These are phyloP conservation scores for Drosophila hamatofila DNA, from an alignment of 2,888 invertebrate species.

Conservation along the genomic window DNA sequence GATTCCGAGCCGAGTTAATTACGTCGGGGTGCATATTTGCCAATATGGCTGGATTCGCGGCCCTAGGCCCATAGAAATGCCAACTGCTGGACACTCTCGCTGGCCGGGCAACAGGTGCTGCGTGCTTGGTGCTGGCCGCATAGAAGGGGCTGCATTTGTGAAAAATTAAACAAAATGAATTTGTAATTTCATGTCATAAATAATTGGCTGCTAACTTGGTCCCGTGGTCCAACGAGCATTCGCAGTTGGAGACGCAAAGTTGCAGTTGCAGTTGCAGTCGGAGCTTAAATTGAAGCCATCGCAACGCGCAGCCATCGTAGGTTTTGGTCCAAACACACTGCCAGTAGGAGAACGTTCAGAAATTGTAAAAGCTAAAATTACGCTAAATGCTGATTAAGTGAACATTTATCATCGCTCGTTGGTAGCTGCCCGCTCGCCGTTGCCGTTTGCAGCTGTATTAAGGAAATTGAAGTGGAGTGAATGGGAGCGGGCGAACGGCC, in stretches of 20 bases:
- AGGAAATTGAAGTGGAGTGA: slow-evolving; percentile 61
- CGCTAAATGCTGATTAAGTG: slow-evolving; percentile 86
- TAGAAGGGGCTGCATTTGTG: slow-evolving; percentile 62
- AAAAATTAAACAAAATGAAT: slow-evolving; percentile 85
- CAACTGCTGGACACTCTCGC: slow-evolving; percentile 63
- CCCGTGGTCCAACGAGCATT: slow-evolving; percentile 29
- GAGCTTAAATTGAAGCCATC: slow-evolving; percentile 26
- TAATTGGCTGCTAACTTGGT: slow-evolving; percentile 83
- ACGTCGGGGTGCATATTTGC: slow-evolving; percentile 82
- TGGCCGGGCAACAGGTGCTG: slow-evolving; percentile 66
- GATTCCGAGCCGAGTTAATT: slow-evolving; percentile 81
- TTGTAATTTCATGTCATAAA: slow-evolving; percentile 85
- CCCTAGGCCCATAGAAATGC: slow-evolving; percentile 74
- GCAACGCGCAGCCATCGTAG: slow-evolving; percentile 24
- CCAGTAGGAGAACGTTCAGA: slow-evolving; percentile 57
- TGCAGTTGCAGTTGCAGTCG: slow-evolving; percentile 26
- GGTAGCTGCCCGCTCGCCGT: slow-evolving; percentile 36
- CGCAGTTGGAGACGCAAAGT: slow-evolving; percentile 43
- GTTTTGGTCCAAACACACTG: slow-evolving; percentile 46
- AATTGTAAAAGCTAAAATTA: slow-evolving; percentile 84
- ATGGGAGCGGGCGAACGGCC: slow-evolving; percentile 3
- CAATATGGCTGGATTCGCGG: slow-evolving; percentile 64
- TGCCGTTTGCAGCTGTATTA: slow-evolving; percentile 66
- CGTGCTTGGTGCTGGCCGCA: background rate
- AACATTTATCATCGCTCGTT: slow-evolving; percentile 84